Base-by-base conservation (phyloP, 2,113 vertebrate genomes). In the Gymnorhina tibicen region DNA sequence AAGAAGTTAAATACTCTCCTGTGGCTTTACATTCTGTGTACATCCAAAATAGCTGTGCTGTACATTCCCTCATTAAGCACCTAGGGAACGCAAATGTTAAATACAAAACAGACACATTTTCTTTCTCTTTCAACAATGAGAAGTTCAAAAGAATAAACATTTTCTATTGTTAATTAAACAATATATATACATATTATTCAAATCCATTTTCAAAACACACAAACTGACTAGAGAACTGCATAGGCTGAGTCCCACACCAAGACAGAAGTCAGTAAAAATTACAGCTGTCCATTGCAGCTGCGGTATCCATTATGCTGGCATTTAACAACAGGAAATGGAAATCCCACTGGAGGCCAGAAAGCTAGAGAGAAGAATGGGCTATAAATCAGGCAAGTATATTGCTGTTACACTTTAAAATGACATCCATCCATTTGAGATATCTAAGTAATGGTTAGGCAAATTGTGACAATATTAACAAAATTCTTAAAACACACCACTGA, bases 241-340 rank as follows among this genome's bases (percentile, higher is more conserved):
- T 5, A 59, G 69, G 69, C 72, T 75, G 67, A 86, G 69, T 72
- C 72, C 63, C 44, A 94, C 35, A 94, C 24, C 46, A 63, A 81
- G 64, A 68, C 60, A 86, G 35, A 95, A 97, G 83, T 88, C 91
- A 84, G 85, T 86, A 74, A 86, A 92, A 96, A 88, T 75, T 72
- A 91, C 60, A 93, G 88, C 90, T 92, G 79, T 56, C 88, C 79
- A 30, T 37, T 64, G 88, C 79, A 94, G 76, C 85, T 94, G 76
- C 22, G 12, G 39, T 56, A 70, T 60, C 64, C 47, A 49, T 81
- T 92, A 77, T 56, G 50, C n/a, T 72, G 23, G 33, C 50, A 72
- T 84, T 93, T 85, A 88, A 92, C 52, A 87, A 85, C 9, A 93
- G 83, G 78, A 56, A 91, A 78, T 3, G 78, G 59, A 85, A 96